These are phyloP conservation scores for Morpho achilles DNA, from an alignment of 2,888 invertebrate species.

Conservation along the genomic window DNA sequence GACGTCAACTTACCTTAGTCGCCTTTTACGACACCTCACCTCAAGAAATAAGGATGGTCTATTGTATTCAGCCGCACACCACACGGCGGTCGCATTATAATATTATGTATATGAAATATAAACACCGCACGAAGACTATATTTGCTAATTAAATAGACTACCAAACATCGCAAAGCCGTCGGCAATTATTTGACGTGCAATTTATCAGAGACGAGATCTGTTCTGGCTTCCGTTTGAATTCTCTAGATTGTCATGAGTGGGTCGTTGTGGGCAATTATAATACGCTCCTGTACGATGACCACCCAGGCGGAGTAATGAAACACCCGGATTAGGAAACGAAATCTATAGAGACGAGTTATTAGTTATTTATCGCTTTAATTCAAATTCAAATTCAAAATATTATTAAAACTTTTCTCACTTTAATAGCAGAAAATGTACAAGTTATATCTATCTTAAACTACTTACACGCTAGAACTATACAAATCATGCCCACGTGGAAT, in stretches of 20 bases:
- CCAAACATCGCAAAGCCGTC: slow-evolving; percentile 8
- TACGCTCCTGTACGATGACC: slow-evolving; percentile 44
- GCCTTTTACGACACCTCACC: too few relatives aligned
- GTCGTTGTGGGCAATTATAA: slow-evolving; percentile 50
- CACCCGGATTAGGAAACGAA: slow-evolving; percentile 55
- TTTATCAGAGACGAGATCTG: slow-evolving; percentile 10
- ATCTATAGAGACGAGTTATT: slow-evolving; percentile 34
- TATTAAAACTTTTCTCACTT: too few relatives aligned
- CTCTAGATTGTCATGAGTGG: slow-evolving; percentile 47
- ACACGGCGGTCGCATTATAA: too few relatives aligned
- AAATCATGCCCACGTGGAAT: too few relatives aligned
- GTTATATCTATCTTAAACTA: too few relatives aligned
- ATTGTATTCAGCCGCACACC: too few relatives aligned
- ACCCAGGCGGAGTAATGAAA: slow-evolving; percentile 64
- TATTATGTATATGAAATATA: too few relatives aligned
- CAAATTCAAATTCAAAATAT: too few relatives aligned
- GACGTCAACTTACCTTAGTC: too few relatives aligned
- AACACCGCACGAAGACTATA: neutral
- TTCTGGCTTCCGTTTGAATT: slow-evolving; percentile 41
- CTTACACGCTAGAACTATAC: too few relatives aligned
- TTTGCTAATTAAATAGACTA: slow-evolving; percentile 2
- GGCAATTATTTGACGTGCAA: slow-evolving; percentile 20
- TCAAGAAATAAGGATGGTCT: too few relatives aligned
- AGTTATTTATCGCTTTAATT: neutral
- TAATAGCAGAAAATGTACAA: too few relatives aligned